These are phyloP conservation scores for Brachionus koreanus DNA, from an alignment of 1,140 invertebrate genomes.

Conservation along the genomic window DNA sequence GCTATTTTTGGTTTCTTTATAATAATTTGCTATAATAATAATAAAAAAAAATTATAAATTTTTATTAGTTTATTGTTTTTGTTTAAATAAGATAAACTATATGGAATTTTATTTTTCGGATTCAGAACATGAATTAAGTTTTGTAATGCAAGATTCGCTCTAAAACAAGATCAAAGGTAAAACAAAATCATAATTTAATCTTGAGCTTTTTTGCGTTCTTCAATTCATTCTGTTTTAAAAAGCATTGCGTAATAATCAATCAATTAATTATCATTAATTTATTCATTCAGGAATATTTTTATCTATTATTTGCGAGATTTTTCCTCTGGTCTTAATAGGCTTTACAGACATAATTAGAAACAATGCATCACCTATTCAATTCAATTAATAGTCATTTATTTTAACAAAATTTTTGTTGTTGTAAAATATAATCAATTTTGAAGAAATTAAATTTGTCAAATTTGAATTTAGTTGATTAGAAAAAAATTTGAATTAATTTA, in stretches of 20 bases:
- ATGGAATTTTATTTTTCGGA: neutral
- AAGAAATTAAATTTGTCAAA: too few species aligned
- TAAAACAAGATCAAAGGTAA: neutral
- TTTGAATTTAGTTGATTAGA: too few species aligned
- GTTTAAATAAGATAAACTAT: slow-evolving; percentile 5
- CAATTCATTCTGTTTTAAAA: neutral
- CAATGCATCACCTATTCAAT: too few species aligned
- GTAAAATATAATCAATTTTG: too few species aligned
- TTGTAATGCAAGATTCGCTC: neutral
- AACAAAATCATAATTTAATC: neutral
- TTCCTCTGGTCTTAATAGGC: too few species aligned
- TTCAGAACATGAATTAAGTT: neutral
- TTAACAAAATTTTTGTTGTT: too few species aligned
- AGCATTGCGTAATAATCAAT: neutral
- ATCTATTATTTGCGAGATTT: neutral
- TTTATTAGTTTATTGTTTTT: neutral
- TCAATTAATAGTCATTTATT: too few species aligned
- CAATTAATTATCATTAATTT: neutral
- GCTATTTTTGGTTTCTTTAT: neutral
- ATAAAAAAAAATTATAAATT: neutral
- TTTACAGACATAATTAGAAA: too few species aligned
- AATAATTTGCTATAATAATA: neutral
- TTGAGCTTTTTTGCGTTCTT: neutral
- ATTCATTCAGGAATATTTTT: neutral
- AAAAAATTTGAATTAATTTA: too few species aligned